Percentiles rank a stretch among this genome's conserved stretches.
Evolutionary conservation across 2,888 invertebrate species (phyloP).

Genomic region (Melieria picta): DNA sequence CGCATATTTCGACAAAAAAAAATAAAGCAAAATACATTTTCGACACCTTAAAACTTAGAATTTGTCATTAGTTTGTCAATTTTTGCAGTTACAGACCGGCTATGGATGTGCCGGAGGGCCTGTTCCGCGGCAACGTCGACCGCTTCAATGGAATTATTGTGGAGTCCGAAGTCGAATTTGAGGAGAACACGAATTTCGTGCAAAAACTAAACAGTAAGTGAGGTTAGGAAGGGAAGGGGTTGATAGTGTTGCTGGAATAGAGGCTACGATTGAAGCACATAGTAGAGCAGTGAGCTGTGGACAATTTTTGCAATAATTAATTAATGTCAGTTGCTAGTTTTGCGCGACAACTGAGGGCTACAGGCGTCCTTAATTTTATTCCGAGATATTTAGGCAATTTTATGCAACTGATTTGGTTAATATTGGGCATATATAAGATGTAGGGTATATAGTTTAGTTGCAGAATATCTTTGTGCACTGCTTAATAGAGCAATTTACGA

Average conservation of each 20-base stretch:
- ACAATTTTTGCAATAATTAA: not conserved
- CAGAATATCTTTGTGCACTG: too few species aligned
- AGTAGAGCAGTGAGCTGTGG: not conserved
- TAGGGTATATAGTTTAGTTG: too few species aligned
- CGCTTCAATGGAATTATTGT: slow-evolving; percentile 80
- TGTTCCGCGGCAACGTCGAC: slow-evolving; percentile 70
- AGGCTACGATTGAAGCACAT: not conserved
- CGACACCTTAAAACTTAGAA: too few species aligned
- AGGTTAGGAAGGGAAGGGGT: not conserved
- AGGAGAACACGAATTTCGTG: slow-evolving; percentile 66
- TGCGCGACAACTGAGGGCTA: too few species aligned
- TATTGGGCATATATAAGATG: too few species aligned
- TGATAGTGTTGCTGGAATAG: not conserved
- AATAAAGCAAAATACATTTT: too few species aligned
- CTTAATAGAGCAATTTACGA: too few species aligned
- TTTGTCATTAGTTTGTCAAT: too few species aligned
- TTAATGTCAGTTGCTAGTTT: slow-evolving; percentile 43
- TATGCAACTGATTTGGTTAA: too few species aligned
- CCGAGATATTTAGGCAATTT: too few species aligned
- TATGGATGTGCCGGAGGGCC: slow-evolving; percentile 55
- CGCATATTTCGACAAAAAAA: too few species aligned
- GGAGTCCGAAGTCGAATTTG: slow-evolving; percentile 72
- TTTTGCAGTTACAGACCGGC: not conserved
- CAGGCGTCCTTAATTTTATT: too few species aligned
- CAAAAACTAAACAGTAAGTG: slow-evolving; percentile 71